Percentiles rank a stretch among this genome's conserved stretches.
These are phyloP conservation scores for Mohoua ochrocephala DNA, from an alignment of 2,113 vertebrate species.

Conservation along the genomic window DNA sequence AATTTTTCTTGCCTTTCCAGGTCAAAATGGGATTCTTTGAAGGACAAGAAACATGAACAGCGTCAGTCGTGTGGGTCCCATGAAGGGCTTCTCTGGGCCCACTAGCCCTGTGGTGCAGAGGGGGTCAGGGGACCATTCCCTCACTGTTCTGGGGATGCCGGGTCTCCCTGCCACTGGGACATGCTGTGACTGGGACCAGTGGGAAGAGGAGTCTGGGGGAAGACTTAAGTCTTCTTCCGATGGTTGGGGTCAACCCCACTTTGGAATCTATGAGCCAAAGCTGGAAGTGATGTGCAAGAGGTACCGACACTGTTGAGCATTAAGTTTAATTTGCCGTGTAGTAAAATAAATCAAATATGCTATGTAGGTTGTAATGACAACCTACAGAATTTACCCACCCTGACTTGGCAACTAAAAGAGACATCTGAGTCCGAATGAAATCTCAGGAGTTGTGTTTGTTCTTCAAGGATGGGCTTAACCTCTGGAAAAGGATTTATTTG, in stretches of 20 bases:
- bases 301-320: not conserved
- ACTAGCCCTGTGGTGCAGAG: rapidly evolving
- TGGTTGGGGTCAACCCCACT: not conserved
- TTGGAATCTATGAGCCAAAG: not conserved
- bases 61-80: not conserved
- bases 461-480: not conserved
- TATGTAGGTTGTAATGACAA: not conserved
- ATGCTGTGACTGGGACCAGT: not conserved
- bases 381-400: not conserved
- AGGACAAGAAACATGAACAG: not conserved
- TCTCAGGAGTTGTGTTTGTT: not conserved
- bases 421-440: not conserved
- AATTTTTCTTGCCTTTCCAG: not conserved
- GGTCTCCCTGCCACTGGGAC: not conserved
- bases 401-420: not conserved
- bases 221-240: not conserved
- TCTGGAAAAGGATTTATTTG: not conserved
- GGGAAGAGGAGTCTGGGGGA: not conserved
- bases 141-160: rapidly evolving
- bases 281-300: not conserved
- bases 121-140: not conserved
- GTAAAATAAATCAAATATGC: not conserved
- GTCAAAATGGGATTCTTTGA: not conserved
- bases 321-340: not conserved
- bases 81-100: not conserved